A percentile compares a stretch with the other conserved stretches of the same genome.
These are phyloP conservation scores for Momotus momota DNA, from an alignment of 2,797 vertebrate species.

Conservation along the genomic window DNA sequence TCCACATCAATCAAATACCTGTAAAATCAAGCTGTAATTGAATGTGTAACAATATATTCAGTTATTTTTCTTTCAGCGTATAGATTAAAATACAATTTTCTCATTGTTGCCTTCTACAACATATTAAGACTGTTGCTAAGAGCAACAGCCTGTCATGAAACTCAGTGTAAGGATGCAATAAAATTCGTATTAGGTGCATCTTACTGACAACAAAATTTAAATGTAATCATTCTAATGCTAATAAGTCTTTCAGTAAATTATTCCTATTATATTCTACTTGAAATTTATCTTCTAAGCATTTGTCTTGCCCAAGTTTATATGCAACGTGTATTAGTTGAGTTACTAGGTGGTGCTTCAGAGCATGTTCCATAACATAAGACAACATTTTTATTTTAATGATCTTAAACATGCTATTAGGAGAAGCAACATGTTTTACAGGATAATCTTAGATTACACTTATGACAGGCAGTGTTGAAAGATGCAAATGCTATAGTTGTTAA, in stretches of 20 bases:
- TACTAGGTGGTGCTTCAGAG: neutral
- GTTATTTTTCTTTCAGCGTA: too few relatives aligned
- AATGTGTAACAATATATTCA: neutral
- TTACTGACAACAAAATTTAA: conserved; percentile 29
- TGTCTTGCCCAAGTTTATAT: neutral
- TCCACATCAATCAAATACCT: neutral
- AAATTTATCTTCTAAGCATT: conserved; percentile 44
- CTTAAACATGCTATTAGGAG: neutral
- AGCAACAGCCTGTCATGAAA: conserved; percentile 70
- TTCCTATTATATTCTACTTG: conserved; percentile 7
- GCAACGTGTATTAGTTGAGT: neutral
- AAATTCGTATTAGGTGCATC: conserved; percentile 54
- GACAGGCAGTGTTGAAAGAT: neutral
- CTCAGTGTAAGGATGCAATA: conserved; percentile 23
- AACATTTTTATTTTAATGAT: neutral
- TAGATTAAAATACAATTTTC: conserved; percentile 35
- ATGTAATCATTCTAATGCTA: conserved; percentile 32
- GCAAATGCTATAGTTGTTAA: neutral
- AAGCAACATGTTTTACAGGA: neutral
- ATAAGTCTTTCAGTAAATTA: conserved; percentile 13
- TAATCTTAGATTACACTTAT: neutral
- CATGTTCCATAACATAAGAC: neutral
- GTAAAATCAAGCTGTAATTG: conserved; percentile 34
- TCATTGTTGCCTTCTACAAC: conserved; percentile 24
- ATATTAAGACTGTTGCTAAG: conserved; percentile 69